Conservation (phyloP, 2,797 vertebrate genomes). For the Falco berigora region DNA sequence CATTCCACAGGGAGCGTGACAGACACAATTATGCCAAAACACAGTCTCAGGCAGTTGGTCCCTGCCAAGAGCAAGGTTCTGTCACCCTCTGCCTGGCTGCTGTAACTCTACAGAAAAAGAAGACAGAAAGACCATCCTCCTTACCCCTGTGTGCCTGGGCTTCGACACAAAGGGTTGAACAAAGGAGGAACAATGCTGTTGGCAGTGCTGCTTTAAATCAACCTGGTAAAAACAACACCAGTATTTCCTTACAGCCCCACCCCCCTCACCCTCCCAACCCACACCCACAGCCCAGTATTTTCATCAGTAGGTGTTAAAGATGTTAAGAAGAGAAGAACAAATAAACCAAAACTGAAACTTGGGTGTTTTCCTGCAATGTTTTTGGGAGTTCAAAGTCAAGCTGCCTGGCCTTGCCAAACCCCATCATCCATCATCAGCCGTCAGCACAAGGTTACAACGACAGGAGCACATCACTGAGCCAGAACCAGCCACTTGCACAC, state of each 20-base stretch:
- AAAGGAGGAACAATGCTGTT: rapidly evolving
- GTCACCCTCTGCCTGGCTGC: neutral
- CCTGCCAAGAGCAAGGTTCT: neutral
- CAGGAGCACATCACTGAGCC: rapidly evolving
- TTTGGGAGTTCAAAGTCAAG: neutral
- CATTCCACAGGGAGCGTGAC: neutral
- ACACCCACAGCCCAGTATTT: neutral
- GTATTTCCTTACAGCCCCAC: too few relatives aligned
- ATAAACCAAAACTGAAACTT: neutral
- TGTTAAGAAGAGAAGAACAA: neutral
- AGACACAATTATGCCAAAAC: neutral
- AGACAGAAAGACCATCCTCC: neutral
- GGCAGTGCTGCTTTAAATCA: neutral
- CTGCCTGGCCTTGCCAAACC: neutral
- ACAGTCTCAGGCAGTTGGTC: too few relatives aligned
- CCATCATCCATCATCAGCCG: neutral
- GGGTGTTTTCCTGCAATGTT: too few relatives aligned
- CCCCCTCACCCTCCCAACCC: too few relatives aligned
- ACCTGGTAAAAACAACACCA: rapidly evolving
- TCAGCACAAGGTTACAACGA: neutral
- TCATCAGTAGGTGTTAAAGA: neutral
- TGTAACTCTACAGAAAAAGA: neutral
- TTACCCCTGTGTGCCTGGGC: rapidly evolving
- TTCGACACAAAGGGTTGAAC: too few relatives aligned
- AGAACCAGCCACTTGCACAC: rapidly evolving